Percentiles rank a stretch among this genome's conserved stretches.
These are phyloP conservation scores for Cheilosia vulpina DNA, from an alignment of 2,888 invertebrate genomes.

Conservation along the genomic window DNA sequence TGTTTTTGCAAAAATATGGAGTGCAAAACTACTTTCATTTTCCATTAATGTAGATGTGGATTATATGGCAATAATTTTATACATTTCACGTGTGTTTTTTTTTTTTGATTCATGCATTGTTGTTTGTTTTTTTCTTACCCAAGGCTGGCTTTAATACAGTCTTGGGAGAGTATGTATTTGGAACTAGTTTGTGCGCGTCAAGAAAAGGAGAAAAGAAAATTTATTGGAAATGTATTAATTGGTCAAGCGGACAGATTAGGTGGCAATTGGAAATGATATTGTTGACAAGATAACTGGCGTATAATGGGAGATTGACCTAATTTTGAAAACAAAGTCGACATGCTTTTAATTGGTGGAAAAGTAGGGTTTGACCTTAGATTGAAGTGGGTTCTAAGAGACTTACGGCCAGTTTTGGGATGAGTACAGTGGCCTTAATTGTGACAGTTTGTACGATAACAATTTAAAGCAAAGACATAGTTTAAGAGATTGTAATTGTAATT, in stretches of 20 bases:
- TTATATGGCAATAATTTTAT: conserved; percentile 25
- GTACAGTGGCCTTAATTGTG: no score
- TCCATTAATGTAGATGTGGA: conserved; percentile 52
- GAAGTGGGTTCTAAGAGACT: no score
- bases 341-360: no score
- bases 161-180: conserved; percentile 3
- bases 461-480: no score
- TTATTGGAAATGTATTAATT: neutral
- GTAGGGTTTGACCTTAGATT: neutral
- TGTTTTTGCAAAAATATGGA: conserved; percentile 42
- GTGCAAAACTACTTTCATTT: conserved; percentile 73
- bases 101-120: conserved; percentile 19
- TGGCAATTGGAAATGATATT: conserved; percentile 3
- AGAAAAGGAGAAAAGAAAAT: neutral
- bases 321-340: neutral
- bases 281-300: conserved; percentile 11
- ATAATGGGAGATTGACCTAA: conserved; percentile 25
- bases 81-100: conserved; percentile 11
- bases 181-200: conserved; percentile 32
- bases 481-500: no score
- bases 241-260: conserved; percentile 9
- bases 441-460: no score
- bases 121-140: neutral
- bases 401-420: no score
- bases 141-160: conserved; percentile 6